Conservation (phyloP, 2,888 invertebrate genomes). For the Watsonalla cultraria region DNA sequence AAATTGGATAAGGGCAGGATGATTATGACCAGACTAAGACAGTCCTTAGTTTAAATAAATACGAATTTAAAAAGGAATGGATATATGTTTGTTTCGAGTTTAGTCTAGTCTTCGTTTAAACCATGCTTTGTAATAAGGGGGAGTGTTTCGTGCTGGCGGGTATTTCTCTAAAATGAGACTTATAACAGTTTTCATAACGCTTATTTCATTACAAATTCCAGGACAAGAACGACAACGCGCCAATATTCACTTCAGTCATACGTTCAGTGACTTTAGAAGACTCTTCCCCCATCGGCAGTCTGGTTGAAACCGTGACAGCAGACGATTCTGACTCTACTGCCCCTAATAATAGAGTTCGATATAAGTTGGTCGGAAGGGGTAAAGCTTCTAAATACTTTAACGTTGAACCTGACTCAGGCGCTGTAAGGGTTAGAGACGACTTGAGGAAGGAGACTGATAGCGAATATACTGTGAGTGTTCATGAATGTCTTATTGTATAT, state of each 20-base stretch:
- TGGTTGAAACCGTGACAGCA: constrained; percentile 88
- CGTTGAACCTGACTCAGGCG: constrained; percentile 91
- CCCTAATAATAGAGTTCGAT: constrained; percentile 88
- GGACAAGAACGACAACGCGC: constrained; percentile 93
- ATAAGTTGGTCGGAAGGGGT: constrained; percentile 89
- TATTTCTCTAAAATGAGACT: too few relatives aligned
- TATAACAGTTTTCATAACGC: too few relatives aligned
- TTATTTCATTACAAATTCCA: too few relatives aligned
- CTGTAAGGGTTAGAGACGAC: constrained; percentile 89
- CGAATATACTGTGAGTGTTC: constrained; percentile 88
- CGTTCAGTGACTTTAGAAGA: constrained; percentile 91
- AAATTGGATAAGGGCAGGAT: too few relatives aligned
- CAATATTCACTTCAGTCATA: constrained; percentile 90
- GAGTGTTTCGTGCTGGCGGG: too few relatives aligned
- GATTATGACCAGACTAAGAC: too few relatives aligned
- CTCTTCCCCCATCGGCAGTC: constrained; percentile 88
- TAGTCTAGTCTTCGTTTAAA: too few relatives aligned
- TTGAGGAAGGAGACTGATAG: constrained; percentile 90
- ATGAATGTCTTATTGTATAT: too few relatives aligned
- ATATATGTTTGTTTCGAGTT: too few relatives aligned
- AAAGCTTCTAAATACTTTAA: constrained; percentile 92
- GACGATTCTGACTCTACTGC: constrained; percentile 91
- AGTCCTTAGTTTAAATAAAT: too few relatives aligned
- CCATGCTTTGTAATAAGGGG: too few relatives aligned
- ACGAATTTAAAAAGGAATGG: too few relatives aligned